Evolutionary conservation across 2,888 invertebrate genomes (phyloP), one percentile per base, ranked within the genome.

Genomic region (Dynastes maya): DNA sequence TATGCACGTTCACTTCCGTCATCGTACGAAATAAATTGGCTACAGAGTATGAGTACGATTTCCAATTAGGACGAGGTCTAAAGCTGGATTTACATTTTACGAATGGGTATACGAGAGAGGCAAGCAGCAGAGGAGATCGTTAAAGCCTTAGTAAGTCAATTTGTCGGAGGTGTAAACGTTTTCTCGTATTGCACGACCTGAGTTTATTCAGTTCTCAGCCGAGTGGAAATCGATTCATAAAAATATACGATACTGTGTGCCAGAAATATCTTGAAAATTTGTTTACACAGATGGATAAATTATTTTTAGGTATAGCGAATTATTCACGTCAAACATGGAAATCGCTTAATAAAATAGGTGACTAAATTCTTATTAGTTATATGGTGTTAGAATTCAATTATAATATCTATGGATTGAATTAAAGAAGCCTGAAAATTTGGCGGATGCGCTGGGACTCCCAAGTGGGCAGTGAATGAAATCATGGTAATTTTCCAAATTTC

Each of bases 151-250:
- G 51, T 51, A 55, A 55, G 53, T 55, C 53, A 55, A 55, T 55
- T 55, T 55, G 53, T 55, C n/a, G 16, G n/a, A 55, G 53, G 53
- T 55, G 53, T 55, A 55, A 55, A 55, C 53, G 53, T 55, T 55
- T 16, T 16, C 53, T 55, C 53, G 53, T 16, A 55, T 55, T 55
- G 53, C 53, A 16, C 53, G 53, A 16, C 53, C 53, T 55, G 16
- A n/a, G 53, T 55, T 55, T 55, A 55, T n/a, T 9, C 16, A 5
- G 16, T 55, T 55, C 32, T 32, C 53, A n/a, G 53, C 61, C 29
- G 22, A 29, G 61, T 27, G 29, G 3, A 61, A 61, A 29, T 61
- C 61, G 22, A 61, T 61, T 27, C 2, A 11, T 22, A 61, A 61
- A 61, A 27, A 11, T 61, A 61, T 45, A 45, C 45, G 45, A 45